These are phyloP conservation scores for Hyperoplus immaculatus DNA, from an alignment of 2,797 vertebrate species.

Conservation along the genomic window DNA sequence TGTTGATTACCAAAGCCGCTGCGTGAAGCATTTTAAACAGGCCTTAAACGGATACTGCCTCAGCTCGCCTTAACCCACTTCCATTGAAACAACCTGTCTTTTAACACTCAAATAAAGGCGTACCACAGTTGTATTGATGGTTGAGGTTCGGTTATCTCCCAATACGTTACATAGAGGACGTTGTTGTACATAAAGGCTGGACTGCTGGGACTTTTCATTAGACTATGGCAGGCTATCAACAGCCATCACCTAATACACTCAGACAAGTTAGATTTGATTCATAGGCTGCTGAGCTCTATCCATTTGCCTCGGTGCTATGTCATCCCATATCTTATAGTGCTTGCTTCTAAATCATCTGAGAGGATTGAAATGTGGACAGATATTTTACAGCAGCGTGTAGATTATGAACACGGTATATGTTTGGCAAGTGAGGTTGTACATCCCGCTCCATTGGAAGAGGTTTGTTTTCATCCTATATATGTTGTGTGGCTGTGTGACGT, in stretches of 20 bases:
- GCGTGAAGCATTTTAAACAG: slow-evolving; percentile 9
- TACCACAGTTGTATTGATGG: slow-evolving; percentile 33
- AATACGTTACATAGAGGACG: slow-evolving; percentile 32
- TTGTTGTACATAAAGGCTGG: slow-evolving; percentile 32
- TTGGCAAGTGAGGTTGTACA: slow-evolving; percentile 12
- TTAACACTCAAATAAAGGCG: slow-evolving; percentile 16
- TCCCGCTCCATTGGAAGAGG: slow-evolving; percentile 13
- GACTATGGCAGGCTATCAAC: slow-evolving; percentile 49
- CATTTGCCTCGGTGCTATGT: slow-evolving; percentile 60
- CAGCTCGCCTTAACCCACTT: slow-evolving; percentile 16
- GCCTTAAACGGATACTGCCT: slow-evolving; percentile 26
- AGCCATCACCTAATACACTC: slow-evolving; percentile 63
- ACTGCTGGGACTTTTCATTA: slow-evolving; percentile 61
- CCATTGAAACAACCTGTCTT: slow-evolving; percentile 17
- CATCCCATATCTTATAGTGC: slow-evolving; percentile 53
- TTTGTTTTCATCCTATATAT: slow-evolving; percentile 48
- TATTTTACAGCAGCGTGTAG: slow-evolving; percentile 34
- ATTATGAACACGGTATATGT: slow-evolving; percentile 19
- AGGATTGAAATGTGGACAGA: slow-evolving; percentile 57
- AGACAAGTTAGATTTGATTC: slow-evolving; percentile 75
- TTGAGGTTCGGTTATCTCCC: slow-evolving; percentile 51
- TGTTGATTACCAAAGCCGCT: not conserved
- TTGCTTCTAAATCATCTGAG: slow-evolving; percentile 63
- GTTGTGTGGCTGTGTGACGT: slow-evolving; percentile 12
- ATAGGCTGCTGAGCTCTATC: slow-evolving; percentile 68